Evolutionary conservation across 2,888 invertebrate species (phyloP).

Genomic region (Iselma pallidipennis): DNA sequence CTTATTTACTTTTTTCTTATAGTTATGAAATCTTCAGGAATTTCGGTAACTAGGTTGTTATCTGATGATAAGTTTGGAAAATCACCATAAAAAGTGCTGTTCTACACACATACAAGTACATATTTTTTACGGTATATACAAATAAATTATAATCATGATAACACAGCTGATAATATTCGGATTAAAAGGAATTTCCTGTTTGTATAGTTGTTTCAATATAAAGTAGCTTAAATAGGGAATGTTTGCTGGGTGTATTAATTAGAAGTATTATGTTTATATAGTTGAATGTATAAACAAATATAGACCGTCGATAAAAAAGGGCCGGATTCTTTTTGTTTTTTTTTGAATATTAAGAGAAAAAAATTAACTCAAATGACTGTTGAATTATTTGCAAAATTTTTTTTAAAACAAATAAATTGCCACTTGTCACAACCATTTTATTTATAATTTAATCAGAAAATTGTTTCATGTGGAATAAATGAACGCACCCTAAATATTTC

Average conservation of each 20-base stretch:
- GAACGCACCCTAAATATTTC: background rate
- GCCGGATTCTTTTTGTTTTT: too few species aligned
- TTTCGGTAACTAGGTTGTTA: background rate
- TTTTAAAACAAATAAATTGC: background rate
- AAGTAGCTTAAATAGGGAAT: background rate
- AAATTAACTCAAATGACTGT: conserved; percentile 13
- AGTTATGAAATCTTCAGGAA: background rate
- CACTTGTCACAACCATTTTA: background rate
- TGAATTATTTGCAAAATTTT: conserved; percentile 2
- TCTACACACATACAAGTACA: too few species aligned
- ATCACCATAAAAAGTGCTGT: too few species aligned
- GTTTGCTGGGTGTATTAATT: too few species aligned
- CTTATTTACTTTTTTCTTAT: background rate
- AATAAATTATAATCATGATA: background rate
- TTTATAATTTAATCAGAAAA: background rate
- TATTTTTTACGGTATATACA: background rate
- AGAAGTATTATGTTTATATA: too few species aligned
- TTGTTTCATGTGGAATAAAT: background rate
- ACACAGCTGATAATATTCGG: background rate
- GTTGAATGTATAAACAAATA: too few species aligned
- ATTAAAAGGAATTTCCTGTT: conserved; percentile 20
- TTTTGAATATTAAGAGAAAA: too few species aligned
- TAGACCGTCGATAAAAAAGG: too few species aligned
- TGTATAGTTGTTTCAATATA: conserved; percentile 18
- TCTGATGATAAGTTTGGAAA: too few species aligned